phyloP scores from a whole-genome alignment of 2,113 vertebrate species.

The Proterorhinus semilunaris region DNA sequence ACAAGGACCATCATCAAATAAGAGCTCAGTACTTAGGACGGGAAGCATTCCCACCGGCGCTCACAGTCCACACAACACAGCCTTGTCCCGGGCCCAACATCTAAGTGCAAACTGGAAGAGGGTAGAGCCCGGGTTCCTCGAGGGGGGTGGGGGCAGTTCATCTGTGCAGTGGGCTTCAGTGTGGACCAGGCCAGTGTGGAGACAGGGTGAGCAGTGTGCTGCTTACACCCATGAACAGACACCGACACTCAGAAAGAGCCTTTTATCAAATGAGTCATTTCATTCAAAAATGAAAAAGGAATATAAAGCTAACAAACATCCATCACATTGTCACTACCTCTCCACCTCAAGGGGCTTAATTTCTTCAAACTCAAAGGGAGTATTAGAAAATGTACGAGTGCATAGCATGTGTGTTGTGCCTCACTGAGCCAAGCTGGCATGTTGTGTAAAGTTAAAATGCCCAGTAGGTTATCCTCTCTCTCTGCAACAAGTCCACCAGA shows the following conservation, averaged over 20 bases:
- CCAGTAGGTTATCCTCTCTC: slow-evolving; percentile 36
- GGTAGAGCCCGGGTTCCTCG: slow-evolving; percentile 33
- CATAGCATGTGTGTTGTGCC: background rate
- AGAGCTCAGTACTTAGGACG: slow-evolving; percentile 71
- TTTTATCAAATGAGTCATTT: background rate
- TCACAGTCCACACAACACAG: slow-evolving; percentile 47
- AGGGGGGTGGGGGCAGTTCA: slow-evolving; percentile 12
- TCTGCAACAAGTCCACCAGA: slow-evolving; percentile 74
- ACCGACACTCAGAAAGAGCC: background rate
- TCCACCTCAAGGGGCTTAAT: background rate
- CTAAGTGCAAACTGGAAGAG: slow-evolving; percentile 55
- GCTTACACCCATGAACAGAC: slow-evolving; percentile 23
- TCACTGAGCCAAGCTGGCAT: background rate
- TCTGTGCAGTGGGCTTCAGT: slow-evolving; percentile 67
- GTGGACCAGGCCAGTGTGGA: slow-evolving; percentile 77
- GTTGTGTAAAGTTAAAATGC: slow-evolving; percentile 29
- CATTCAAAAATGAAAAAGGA: background rate
- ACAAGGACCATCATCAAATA: slow-evolving; percentile 79
- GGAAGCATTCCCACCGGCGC: slow-evolving; percentile 70
- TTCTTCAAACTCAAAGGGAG: background rate
- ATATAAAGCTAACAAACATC: background rate
- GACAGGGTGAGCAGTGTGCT: slow-evolving; percentile 70
- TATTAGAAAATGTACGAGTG: background rate
- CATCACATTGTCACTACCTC: background rate
- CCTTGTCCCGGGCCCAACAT: slow-evolving; percentile 61